Conservation (phyloP, 2,113 vertebrate genomes). For the Gracilinanus agilis region DNA sequence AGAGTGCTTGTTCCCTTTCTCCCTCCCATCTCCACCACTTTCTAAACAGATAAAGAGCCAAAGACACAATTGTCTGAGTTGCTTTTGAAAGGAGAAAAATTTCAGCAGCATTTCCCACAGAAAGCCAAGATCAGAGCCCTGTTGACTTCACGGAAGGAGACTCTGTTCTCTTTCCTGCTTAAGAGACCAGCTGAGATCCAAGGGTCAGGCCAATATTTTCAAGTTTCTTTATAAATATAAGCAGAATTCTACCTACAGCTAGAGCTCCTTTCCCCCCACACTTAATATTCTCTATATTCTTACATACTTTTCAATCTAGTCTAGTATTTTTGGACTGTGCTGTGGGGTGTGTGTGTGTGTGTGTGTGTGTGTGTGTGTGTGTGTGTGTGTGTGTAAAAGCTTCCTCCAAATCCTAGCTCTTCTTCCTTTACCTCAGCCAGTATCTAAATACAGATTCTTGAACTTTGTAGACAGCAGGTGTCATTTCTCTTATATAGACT, state of each 20-base stretch:
- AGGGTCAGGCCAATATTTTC: accelerated
- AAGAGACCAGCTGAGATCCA: background rate
- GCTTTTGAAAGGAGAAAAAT: background rate
- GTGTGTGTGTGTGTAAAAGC: background rate
- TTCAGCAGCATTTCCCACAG: background rate
- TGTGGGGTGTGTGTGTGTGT: too few species aligned
- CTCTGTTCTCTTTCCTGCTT: background rate
- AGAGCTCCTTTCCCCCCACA: accelerated
- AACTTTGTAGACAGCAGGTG: background rate
- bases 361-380: too few species aligned
- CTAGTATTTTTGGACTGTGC: background rate
- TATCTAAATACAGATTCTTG: background rate
- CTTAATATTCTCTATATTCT: background rate
- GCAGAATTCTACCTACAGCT: accelerated
- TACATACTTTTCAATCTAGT: background rate
- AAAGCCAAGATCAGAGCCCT: accelerated
- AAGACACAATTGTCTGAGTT: accelerated
- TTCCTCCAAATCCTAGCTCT: background rate
- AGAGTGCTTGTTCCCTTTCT: background rate
- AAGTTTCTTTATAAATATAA: accelerated
- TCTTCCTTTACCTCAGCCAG: background rate
- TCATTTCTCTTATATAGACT: background rate
- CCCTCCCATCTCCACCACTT: background rate
- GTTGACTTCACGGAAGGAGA: accelerated
- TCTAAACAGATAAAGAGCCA: accelerated